phyloP scores from a whole-genome alignment of 1,140 invertebrate genomes.

The Metopolophium dirhodum region DNA sequence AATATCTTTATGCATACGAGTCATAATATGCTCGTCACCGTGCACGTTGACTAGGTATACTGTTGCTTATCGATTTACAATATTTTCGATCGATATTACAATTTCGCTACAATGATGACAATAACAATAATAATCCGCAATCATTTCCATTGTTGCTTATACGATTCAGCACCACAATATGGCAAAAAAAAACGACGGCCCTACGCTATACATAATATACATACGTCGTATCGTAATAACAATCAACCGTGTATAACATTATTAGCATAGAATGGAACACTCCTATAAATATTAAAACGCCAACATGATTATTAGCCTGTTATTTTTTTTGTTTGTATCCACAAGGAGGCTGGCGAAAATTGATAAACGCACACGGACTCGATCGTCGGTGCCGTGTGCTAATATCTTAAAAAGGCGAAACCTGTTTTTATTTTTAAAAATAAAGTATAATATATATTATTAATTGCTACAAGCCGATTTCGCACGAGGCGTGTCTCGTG shows the following conservation, averaged over 20 bases:
- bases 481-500: slow-evolving; percentile 22
- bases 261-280: slow-evolving; percentile 41
- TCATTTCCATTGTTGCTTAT: background rate
- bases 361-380: background rate
- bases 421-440: background rate
- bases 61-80: background rate
- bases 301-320: background rate
- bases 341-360: background rate
- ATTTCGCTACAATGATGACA: background rate
- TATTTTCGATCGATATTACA: background rate
- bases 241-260: slow-evolving; percentile 14
- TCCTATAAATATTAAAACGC: slow-evolving; percentile 36
- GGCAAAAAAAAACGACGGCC: background rate
- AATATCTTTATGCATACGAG: background rate
- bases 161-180: background rate
- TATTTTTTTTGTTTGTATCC: background rate
- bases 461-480: slow-evolving; percentile 8
- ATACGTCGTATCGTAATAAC: background rate
- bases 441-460: background rate
- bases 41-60: background rate
- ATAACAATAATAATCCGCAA: background rate
- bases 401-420: slow-evolving; percentile 40
- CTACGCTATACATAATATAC: background rate
- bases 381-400: background rate
- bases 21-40: background rate